Conservation (phyloP, 2,113 vertebrate genomes). For the Aythya baeri region DNA sequence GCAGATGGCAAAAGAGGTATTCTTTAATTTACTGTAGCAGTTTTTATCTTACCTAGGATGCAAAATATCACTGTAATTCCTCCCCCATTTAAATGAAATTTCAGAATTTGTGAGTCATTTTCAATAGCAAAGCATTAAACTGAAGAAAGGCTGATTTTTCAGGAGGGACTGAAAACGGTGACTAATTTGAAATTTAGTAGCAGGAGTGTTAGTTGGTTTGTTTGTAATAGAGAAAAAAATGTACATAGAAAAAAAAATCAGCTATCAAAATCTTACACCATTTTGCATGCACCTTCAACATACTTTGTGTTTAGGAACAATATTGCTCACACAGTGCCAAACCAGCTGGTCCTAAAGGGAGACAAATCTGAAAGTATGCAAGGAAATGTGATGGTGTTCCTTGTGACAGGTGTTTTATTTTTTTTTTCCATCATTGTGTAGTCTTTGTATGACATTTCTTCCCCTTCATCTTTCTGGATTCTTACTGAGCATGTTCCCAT, state of each 20-base stretch:
- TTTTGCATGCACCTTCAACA: not conserved
- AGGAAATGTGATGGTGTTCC: not conserved
- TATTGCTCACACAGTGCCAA: not conserved
- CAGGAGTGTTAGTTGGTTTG: not conserved
- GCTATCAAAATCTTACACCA: not conserved
- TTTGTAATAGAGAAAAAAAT: not conserved
- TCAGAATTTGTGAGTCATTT: not conserved
- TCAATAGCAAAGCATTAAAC: not conserved
- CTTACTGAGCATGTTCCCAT: not conserved
- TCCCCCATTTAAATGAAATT: not conserved
- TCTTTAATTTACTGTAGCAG: not conserved
- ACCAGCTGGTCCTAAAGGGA: not conserved
- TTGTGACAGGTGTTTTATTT: not conserved
- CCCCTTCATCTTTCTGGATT: not conserved
- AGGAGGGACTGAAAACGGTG: not conserved
- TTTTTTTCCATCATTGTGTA: not conserved
- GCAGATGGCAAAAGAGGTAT: not conserved
- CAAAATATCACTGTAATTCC: not conserved
- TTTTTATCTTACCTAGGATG: slow-evolving; percentile 4
- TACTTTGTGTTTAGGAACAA: not conserved
- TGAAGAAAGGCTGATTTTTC: not conserved
- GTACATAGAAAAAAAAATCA: not conserved
- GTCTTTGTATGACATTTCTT: not conserved
- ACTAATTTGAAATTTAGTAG: not conserved
- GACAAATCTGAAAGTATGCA: not conserved